Evolutionary conservation across 2,113 vertebrate genomes (phyloP).

Genomic region (Melanerpes formicivorus): DNA sequence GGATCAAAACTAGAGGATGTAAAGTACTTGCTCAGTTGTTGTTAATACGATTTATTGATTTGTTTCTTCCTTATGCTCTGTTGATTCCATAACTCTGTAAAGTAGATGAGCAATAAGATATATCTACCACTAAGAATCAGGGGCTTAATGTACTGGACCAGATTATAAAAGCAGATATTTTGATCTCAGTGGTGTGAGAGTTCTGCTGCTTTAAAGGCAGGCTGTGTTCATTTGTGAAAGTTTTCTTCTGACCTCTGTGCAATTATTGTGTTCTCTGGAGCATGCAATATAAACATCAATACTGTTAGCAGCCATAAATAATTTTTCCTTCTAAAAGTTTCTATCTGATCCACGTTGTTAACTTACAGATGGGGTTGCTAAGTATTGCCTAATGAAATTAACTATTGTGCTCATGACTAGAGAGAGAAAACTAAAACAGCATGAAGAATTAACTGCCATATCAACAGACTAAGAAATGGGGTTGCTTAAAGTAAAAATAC

Average conservation of each 20-base stretch:
- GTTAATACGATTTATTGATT: slow-evolving; percentile 6
- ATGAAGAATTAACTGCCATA: background rate
- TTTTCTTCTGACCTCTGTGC: slow-evolving; percentile 4
- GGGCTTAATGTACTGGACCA: background rate
- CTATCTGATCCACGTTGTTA: background rate
- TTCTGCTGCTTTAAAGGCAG: background rate
- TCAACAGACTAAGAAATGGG: background rate
- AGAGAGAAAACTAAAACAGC: background rate
- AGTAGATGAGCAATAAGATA: background rate
- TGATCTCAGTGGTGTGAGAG: background rate
- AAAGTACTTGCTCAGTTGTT: background rate
- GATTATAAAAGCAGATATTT: background rate
- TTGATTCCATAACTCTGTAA: background rate
- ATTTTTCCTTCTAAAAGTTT: slow-evolving; percentile 12
- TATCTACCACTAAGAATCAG: background rate
- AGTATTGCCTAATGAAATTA: slow-evolving; percentile 25
- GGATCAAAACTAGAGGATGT: background rate
- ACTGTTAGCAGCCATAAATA: slow-evolving; percentile 25
- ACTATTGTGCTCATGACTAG: background rate
- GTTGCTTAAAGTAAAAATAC: slow-evolving; percentile 2
- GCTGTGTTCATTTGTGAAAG: background rate
- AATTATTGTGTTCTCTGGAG: background rate
- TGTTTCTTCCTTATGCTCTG: background rate
- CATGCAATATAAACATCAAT: background rate
- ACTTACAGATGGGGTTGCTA: slow-evolving; percentile 30